These are phyloP conservation scores for Apamea epomidion DNA, from an alignment of 2,888 invertebrate species.

Conservation along the genomic window DNA sequence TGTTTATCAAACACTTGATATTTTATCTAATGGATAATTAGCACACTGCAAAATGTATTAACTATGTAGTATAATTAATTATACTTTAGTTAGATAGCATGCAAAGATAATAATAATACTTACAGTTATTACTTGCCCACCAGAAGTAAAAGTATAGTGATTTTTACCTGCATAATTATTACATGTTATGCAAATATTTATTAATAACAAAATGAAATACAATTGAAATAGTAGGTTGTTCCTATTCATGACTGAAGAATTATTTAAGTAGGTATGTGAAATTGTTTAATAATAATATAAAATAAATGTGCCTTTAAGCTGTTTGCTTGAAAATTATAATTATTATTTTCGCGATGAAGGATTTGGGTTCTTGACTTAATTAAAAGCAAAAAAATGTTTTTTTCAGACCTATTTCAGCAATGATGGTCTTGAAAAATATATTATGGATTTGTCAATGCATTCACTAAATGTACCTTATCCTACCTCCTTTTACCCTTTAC, in stretches of 20 bases:
- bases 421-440: neutral
- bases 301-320: constrained; percentile 50
- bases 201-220: constrained; percentile 40
- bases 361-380: constrained; percentile 3
- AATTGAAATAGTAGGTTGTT: constrained; percentile 36
- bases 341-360: constrained; percentile 1
- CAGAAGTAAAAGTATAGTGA: neutral
- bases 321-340: constrained; percentile 28
- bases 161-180: constrained; percentile 21
- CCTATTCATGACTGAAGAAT: constrained; percentile 57
- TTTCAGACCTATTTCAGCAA: neutral
- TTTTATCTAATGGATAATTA: constrained; percentile 45
- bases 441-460: neutral
- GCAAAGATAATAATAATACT: constrained; percentile 13
- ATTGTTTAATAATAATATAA: constrained; percentile 16
- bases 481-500: too few relatives aligned
- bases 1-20: constrained; percentile 31
- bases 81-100: constrained; percentile 9
- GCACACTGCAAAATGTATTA: constrained; percentile 8
- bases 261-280: constrained; percentile 52
- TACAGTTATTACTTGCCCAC: neutral
- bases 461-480: neutral
- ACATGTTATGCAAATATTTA: constrained; percentile 24
- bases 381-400: neutral
- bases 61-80: constrained; percentile 9